Conservation (phyloP, 2,113 vertebrate species). For the Oenanthe melanoleuca region DNA sequence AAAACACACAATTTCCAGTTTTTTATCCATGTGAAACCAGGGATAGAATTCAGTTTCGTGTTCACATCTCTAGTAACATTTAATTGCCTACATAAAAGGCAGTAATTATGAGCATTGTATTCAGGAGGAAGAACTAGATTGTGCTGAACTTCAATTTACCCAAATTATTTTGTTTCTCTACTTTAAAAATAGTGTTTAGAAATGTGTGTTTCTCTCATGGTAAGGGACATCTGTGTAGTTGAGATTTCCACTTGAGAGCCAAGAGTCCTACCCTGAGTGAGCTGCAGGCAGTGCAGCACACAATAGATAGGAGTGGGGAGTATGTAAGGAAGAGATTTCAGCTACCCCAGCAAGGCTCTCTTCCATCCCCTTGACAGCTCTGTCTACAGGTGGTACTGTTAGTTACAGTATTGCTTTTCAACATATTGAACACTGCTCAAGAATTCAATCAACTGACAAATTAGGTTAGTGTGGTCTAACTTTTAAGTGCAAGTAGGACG, state of each 20-base stretch:
- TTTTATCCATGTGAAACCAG: not conserved
- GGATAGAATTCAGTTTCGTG: not conserved
- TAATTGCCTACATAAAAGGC: not conserved
- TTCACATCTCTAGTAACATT: not conserved
- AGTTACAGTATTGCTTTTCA: not conserved
- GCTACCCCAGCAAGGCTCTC: not conserved
- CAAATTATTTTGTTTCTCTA: not conserved
- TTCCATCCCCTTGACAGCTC: not conserved
- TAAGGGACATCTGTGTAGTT: not conserved
- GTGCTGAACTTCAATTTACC: not conserved
- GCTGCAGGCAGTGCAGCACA: not conserved
- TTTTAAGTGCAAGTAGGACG: not conserved
- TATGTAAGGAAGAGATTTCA: not conserved
- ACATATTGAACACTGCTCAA: accelerated
- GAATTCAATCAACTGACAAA: not conserved
- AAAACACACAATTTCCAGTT: not conserved
- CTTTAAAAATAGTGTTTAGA: not conserved
- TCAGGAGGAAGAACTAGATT: not conserved
- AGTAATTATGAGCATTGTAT: not conserved
- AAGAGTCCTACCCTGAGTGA: not conserved
- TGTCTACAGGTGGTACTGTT: not conserved
- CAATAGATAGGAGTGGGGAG: not conserved
- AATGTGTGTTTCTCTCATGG: not conserved
- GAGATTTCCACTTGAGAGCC: not conserved
- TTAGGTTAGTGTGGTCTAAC: not conserved